Evolutionary conservation across 35 echinoderm and acorn worm species (phyloP).

Genomic region (Antedon bifida): DNA sequence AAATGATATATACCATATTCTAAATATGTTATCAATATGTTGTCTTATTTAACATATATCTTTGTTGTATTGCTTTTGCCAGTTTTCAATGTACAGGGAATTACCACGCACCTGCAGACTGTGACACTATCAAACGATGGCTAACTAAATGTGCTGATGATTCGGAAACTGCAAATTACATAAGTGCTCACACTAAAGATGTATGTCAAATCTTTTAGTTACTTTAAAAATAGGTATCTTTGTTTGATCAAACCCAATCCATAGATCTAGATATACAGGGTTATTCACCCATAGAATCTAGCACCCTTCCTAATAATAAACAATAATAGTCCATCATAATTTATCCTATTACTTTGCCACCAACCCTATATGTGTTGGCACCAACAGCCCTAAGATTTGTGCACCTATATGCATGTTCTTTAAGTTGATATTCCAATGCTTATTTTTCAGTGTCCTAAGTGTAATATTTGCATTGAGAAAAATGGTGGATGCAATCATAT

Average conservation of each 20-base stretch:
- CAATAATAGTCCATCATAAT: too few relatives aligned
- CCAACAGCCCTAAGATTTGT: too few relatives aligned
- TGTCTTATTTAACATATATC: too few relatives aligned
- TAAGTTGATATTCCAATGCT: neutral
- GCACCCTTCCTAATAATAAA: too few relatives aligned
- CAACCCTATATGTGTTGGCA: too few relatives aligned
- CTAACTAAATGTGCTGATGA: conserved; percentile 94
- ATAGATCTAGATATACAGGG: too few relatives aligned
- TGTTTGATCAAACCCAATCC: too few relatives aligned
- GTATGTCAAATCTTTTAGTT: conserved; percentile 28
- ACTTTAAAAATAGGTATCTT: neutral
- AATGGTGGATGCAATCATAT: conserved; percentile 99
- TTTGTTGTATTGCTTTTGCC: neutral
- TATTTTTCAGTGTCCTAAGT: conserved; percentile 74
- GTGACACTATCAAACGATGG: conserved; percentile 91
- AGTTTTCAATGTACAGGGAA: conserved; percentile 76
- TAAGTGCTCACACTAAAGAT: conserved; percentile 99
- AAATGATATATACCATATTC: too few relatives aligned
- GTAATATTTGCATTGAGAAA: conserved; percentile 94
- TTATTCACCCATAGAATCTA: too few relatives aligned
- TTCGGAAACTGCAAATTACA: conserved; percentile 96
- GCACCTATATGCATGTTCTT: too few relatives aligned
- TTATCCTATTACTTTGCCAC: too few relatives aligned
- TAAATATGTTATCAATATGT: too few relatives aligned
- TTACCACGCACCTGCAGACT: conserved; percentile 92